Evolutionary conservation across 1,140 invertebrate species (phyloP).

Genomic region (Drosophila arizonae): DNA sequence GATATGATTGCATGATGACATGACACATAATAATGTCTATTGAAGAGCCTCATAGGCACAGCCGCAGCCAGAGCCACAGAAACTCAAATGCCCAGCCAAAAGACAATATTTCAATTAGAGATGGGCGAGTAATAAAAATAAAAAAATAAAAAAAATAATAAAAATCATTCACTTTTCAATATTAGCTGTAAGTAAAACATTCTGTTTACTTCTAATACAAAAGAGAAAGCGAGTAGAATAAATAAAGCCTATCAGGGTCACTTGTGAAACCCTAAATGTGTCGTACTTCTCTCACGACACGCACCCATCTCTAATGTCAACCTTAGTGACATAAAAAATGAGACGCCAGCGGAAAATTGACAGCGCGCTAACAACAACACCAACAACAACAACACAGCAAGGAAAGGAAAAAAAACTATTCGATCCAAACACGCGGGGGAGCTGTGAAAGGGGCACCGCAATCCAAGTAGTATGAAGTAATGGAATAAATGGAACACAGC

Average conservation of each 20-base stretch:
- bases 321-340: conserved; percentile 23
- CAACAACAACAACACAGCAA: too few relatives aligned
- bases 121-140: not conserved
- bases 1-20: conserved; percentile 79
- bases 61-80: not conserved
- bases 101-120: conserved; percentile 4
- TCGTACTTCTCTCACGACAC: not conserved
- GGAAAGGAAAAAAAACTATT: not conserved
- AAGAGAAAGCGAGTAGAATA: not conserved
- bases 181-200: too few relatives aligned
- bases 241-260: not conserved
- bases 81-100: not conserved
- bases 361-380: conserved; percentile 58
- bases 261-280: not conserved
- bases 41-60: conserved; percentile 17
- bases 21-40: conserved; percentile 53
- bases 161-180: too few relatives aligned
- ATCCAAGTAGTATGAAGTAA: conserved; percentile 57
- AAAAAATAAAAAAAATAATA: too few relatives aligned
- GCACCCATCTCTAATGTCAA: conserved; percentile 8
- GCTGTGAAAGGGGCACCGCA: not conserved
- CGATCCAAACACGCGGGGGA: not conserved
- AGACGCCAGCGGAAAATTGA: conserved; percentile 72
- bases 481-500: conserved; percentile 53
- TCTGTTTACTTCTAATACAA: too few relatives aligned